Evolutionary conservation across 2,888 invertebrate species (phyloP), one percentile per base, ranked within the genome.

Genomic region (Eumacrocentrus americanus): DNA sequence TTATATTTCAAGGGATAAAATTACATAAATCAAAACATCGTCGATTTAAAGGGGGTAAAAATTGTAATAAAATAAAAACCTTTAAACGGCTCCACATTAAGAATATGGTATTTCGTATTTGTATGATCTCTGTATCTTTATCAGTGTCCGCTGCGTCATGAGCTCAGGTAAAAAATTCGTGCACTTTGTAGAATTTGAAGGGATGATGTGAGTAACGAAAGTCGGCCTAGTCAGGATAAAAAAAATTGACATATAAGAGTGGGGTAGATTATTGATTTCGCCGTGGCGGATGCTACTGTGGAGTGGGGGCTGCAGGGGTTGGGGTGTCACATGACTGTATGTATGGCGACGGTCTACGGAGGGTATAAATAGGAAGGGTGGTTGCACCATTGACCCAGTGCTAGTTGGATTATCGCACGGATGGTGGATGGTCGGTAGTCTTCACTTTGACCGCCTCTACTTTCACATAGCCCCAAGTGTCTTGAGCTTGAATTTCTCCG

Each of bases 311-410:
- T 71, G 70, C 67, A 68, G 69, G 65, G 67, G 72, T 72, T 70
- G 70, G 70, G 72, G 70, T 71, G 74, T 76, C 72, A 76, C 72
- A 73, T 68, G 71, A 69, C 69, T 67, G 58, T 70, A 69, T 71
- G 69, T 72, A 71, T 68, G 67, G 44, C 59, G 38, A 66, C 61
- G 68, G 74, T 71, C 72, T 70, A 54, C 68, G 67, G 63, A 63
- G 68, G 65, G 72, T 72, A 78, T 77, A 78, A 78, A 78, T 77
- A 76, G 77, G 72, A 72, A 73, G 77, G 77, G 76, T 76, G 74
- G 75, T 75, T 77, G 76, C 78, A 78, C 77, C 79, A 76, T 78
- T 78, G 77, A 78, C 79, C 79, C 78, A 79, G 79, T 78, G 77
- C 74, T 65, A 65, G 66, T 67, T 75, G 73, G 72, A 73, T 76